Evolutionary conservation across 1,140 invertebrate species (phyloP).

Genomic region (Chironomus tepperi): DNA sequence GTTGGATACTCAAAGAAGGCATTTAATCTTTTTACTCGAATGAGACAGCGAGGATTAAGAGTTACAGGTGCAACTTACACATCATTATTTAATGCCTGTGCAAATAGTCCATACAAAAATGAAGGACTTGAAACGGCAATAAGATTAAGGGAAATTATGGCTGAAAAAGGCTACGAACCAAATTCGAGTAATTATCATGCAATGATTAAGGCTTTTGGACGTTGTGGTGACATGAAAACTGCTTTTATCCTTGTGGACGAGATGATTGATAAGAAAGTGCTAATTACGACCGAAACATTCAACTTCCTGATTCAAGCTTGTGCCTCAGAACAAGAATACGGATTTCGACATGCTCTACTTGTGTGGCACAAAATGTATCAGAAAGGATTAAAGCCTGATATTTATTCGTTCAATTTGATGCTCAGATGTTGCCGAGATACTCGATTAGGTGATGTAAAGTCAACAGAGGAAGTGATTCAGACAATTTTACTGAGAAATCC

Average conservation of each 20-base stretch:
- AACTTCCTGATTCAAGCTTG: constrained; percentile 76
- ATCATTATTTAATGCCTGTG: constrained; percentile 78
- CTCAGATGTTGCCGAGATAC: constrained; percentile 70
- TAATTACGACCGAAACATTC: constrained; percentile 57
- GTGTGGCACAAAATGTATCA: constrained; percentile 76
- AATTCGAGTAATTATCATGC: constrained; percentile 75
- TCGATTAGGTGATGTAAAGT: constrained; percentile 56
- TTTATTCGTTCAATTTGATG: constrained; percentile 73
- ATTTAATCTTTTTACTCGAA: constrained; percentile 69
- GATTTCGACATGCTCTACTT: constrained; percentile 67
- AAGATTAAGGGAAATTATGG: constrained; percentile 55
- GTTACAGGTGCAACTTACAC: constrained; percentile 66
- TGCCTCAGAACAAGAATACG: constrained; percentile 63
- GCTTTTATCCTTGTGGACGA: constrained; percentile 78
- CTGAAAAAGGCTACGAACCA: constrained; percentile 54
- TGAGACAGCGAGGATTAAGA: constrained; percentile 63
- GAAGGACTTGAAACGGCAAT: constrained; percentile 56
- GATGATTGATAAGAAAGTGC: constrained; percentile 59
- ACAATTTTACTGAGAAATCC: constrained; percentile 16
- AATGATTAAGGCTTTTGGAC: constrained; percentile 85
- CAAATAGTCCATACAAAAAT: constrained; percentile 59
- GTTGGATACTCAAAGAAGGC: constrained; percentile 77
- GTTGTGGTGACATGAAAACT: constrained; percentile 62
- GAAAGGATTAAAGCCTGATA: constrained; percentile 53
- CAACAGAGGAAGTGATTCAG: constrained; percentile 43